phyloP scores from a whole-genome alignment of 2,797 vertebrate species.

The Tangara arthus region DNA sequence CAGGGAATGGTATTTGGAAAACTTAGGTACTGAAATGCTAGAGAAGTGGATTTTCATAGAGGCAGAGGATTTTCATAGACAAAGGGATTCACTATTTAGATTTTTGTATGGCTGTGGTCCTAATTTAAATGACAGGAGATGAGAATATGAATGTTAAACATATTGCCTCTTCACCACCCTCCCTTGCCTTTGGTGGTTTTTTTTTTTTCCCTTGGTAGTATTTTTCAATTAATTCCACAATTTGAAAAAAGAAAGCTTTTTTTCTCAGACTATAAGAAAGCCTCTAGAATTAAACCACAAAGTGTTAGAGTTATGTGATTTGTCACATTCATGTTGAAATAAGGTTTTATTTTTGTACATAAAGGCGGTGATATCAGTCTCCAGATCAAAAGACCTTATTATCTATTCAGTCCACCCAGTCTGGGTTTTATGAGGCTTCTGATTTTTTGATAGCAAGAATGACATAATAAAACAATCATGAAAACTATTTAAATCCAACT shows the following conservation, averaged over 20 bases:
- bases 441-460: background rate
- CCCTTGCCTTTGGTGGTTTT: background rate
- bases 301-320: background rate
- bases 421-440: background rate
- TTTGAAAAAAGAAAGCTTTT: background rate
- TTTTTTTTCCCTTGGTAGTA: background rate
- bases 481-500: background rate
- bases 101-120: background rate
- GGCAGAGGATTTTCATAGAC: background rate
- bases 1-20: background rate
- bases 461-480: background rate
- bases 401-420: background rate
- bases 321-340: conserved; percentile 53
- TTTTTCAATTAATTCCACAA: conserved; percentile 30
- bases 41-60: background rate
- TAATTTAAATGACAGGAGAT: background rate
- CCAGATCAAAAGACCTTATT: conserved; percentile 32
- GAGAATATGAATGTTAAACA: background rate
- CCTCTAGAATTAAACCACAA: conserved; percentile 42
- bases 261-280: background rate
- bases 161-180: background rate
- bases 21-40: background rate
- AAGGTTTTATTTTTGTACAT: conserved; percentile 56
- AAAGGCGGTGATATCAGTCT: background rate
- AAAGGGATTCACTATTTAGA: background rate